phyloP scores from a whole-genome alignment of 2,113 vertebrate species.

The Campylorhamphus procurvoides region DNA sequence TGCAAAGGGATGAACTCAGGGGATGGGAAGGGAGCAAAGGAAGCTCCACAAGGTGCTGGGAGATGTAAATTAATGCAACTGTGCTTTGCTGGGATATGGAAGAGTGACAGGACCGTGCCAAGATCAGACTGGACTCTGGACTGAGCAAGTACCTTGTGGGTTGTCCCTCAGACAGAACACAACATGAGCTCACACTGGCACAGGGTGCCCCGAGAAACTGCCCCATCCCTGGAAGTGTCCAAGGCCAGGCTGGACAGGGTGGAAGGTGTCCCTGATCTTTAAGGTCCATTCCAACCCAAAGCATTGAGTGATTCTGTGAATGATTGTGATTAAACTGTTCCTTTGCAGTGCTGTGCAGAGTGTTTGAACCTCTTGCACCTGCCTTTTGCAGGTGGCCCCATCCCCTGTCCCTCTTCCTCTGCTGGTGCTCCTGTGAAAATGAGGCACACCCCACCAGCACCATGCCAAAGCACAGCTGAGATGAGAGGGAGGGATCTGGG shows the following conservation, averaged over 20 bases:
- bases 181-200: neutral
- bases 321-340: neutral
- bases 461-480: neutral
- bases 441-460: fast-evolving
- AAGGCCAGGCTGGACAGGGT: fast-evolving
- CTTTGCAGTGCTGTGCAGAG: neutral
- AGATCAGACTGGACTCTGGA: neutral
- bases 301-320: neutral
- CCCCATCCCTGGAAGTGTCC: neutral
- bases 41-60: neutral
- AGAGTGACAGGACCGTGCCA: neutral
- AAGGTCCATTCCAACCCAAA: neutral
- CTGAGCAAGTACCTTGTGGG: neutral
- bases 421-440: neutral
- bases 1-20: neutral
- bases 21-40: neutral
- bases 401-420: neutral
- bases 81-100: neutral
- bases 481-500: neutral
- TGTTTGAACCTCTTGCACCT: neutral
- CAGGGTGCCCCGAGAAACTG: neutral
- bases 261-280: neutral
- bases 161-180: neutral
- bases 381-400: neutral
- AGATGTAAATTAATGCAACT: neutral